Percentiles rank a stretch among this genome's conserved stretches.
Evolutionary conservation across 2,113 vertebrate genomes (phyloP).

Genomic region (Rostratula benghalensis): DNA sequence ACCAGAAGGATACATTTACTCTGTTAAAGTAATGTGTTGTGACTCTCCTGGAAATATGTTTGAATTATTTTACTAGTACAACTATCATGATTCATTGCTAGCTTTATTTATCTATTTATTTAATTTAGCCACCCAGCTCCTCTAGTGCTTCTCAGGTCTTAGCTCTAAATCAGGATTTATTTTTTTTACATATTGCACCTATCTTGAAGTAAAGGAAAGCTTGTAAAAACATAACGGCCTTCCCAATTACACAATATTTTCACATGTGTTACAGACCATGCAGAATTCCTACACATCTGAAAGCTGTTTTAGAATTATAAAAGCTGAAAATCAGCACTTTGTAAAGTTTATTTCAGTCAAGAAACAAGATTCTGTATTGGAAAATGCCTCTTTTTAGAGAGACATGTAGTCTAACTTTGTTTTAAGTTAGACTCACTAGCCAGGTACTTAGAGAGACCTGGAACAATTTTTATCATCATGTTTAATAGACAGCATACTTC

Average conservation of each 20-base stretch:
- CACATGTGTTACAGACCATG: not conserved
- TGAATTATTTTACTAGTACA: not conserved
- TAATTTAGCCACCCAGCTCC: not conserved
- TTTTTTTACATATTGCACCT: not conserved
- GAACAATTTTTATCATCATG: not conserved
- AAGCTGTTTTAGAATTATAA: not conserved
- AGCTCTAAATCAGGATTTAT: not conserved
- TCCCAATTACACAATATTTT: not conserved
- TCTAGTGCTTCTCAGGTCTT: not conserved
- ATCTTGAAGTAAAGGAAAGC: not conserved
- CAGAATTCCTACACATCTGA: not conserved
- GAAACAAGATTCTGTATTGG: not conserved
- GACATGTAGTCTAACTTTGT: not conserved
- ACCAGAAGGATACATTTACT: accelerated
- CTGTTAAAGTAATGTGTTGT: not conserved
- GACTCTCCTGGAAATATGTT: not conserved
- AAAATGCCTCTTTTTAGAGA: not conserved
- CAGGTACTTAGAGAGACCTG: not conserved
- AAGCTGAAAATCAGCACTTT: not conserved
- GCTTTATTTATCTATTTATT: not conserved
- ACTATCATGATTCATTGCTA: not conserved
- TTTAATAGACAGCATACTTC: not conserved
- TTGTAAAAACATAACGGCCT: not conserved
- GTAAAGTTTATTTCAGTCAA: not conserved
- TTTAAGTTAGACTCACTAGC: not conserved